A percentile compares a stretch with the other conserved stretches of the same genome.
phyloP scores from a whole-genome alignment of 2,797 vertebrate genomes.

The Lophius americanus region DNA sequence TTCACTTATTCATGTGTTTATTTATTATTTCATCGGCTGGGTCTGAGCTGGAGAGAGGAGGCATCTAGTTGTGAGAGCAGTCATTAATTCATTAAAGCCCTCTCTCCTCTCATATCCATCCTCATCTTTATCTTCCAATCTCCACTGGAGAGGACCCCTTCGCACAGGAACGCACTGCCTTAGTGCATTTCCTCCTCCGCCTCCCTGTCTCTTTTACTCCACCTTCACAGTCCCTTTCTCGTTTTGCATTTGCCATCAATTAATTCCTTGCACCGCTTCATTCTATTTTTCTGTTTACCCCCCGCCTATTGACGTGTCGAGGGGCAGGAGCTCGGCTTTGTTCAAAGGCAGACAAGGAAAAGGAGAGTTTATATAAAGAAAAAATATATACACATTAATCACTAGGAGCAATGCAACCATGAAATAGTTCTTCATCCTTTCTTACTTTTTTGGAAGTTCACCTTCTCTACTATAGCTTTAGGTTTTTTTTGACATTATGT shows the following conservation, averaged over 20 bases:
- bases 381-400: conserved; percentile 27
- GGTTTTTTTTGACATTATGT: too few species aligned
- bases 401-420: conserved; percentile 13
- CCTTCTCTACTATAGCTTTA: conserved; percentile 15
- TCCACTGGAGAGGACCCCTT: conserved; percentile 24
- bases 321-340: conserved; percentile 16
- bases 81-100: conserved; percentile 84
- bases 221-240: conserved; percentile 11
- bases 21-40: conserved; percentile 82
- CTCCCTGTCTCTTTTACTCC: conserved; percentile 29
- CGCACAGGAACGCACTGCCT: conserved; percentile 13
- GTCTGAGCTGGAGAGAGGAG: conserved; percentile 69
- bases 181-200: conserved; percentile 24
- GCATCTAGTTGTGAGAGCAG: conserved; percentile 76
- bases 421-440: conserved; percentile 4
- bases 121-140: conserved; percentile 51
- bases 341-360: conserved; percentile 7
- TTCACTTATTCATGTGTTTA: conserved; percentile 86
- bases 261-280: conserved; percentile 6
- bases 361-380: conserved; percentile 3
- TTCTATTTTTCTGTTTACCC: not conserved
- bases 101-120: conserved; percentile 57
- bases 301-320: conserved; percentile 7
- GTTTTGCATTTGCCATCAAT: conserved; percentile 11
- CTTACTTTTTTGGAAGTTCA: conserved; percentile 9